Percentiles rank a stretch among this genome's conserved stretches.
These are phyloP conservation scores for Prunella strophiata DNA, from an alignment of 2,797 vertebrate genomes.

Conservation along the genomic window DNA sequence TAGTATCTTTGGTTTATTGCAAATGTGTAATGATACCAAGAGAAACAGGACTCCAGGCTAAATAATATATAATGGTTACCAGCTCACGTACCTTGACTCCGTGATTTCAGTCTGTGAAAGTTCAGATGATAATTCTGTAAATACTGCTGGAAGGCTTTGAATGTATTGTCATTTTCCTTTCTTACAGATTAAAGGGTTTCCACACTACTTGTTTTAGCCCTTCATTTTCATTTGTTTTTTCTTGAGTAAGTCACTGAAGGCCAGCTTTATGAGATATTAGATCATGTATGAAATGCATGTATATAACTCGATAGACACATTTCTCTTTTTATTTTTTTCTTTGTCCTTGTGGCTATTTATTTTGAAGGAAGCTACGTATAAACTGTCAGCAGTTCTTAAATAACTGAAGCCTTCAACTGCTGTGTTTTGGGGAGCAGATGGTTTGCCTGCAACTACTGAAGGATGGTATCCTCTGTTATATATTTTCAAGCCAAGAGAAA, in stretches of 20 bases:
- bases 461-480: neutral
- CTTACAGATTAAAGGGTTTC: neutral
- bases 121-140: neutral
- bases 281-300: neutral
- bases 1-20: neutral
- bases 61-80: slow-evolving; percentile 3
- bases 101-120: neutral
- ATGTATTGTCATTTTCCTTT: neutral
- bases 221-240: neutral
- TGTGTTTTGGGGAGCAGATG: neutral
- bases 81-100: neutral
- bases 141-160: neutral
- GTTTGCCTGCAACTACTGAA: neutral
- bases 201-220: neutral
- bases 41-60: slow-evolving; percentile 45
- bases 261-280: neutral
- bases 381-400: neutral
- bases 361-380: slow-evolving; percentile 13
- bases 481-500: slow-evolving; percentile 9
- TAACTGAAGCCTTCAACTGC: neutral
- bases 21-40: neutral
- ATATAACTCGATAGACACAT: neutral
- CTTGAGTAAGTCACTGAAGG: neutral
- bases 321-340: neutral
- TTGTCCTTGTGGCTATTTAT: slow-evolving; percentile 17